Percentiles rank a stretch among this genome's conserved stretches.
Conservation (phyloP, 2,797 vertebrate genomes). For the Cyprinella venusta region DNA sequence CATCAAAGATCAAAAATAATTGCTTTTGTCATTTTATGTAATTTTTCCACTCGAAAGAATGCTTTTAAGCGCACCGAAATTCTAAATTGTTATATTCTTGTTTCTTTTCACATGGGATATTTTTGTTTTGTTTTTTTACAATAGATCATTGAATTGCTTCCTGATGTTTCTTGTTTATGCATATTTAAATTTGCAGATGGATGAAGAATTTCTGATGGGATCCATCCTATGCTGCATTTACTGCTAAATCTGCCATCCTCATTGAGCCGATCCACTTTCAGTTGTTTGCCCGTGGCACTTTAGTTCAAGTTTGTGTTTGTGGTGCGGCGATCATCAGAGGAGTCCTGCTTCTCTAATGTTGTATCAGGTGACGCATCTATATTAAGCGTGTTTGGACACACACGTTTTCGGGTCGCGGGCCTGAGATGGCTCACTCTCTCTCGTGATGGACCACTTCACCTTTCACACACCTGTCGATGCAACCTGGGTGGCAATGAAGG, state of each 20-base stretch:
- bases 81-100: conserved; percentile 18
- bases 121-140: not conserved
- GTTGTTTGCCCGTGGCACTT: conserved; percentile 64
- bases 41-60: not conserved
- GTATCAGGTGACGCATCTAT: conserved; percentile 75
- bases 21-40: conserved; percentile 13
- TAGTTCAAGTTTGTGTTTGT: conserved; percentile 73
- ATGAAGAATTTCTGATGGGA: not conserved
- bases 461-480: conserved; percentile 74
- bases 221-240: not conserved
- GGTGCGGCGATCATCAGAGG: conserved; percentile 69
- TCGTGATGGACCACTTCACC: conserved; percentile 72
- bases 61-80: conserved; percentile 25
- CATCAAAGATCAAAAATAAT: conserved; percentile 10
- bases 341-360: conserved; percentile 60
- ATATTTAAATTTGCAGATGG: conserved; percentile 26
- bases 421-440: conserved; percentile 47
- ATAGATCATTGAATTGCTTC: conserved; percentile 4
- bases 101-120: not conserved
- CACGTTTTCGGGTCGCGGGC: conserved; percentile 36
- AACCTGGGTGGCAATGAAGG: conserved; percentile 79
- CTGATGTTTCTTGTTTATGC: conserved; percentile 28
- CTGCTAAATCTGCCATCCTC: not conserved
- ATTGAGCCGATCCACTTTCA: conserved; percentile 44
- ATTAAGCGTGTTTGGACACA: conserved; percentile 56